These are phyloP conservation scores for Hermetia illucens DNA, from an alignment of 1,140 invertebrate species.

Conservation along the genomic window DNA sequence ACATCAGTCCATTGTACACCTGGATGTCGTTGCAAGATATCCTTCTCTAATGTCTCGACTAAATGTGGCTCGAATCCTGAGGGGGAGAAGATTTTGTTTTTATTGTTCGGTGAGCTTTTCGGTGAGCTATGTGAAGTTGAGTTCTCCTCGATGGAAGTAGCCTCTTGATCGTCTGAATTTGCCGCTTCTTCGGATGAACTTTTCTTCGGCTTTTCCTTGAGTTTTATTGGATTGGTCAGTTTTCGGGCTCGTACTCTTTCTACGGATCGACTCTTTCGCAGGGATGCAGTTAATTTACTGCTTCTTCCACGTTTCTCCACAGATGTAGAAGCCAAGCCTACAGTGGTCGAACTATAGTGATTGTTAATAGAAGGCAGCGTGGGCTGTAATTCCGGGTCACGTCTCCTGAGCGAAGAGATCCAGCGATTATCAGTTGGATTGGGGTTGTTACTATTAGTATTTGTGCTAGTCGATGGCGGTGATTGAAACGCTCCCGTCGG, in stretches of 20 bases:
- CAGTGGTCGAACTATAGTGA: constrained; percentile 21
- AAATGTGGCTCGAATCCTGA: constrained; percentile 63
- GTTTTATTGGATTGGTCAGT: constrained; percentile 18
- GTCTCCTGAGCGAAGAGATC: constrained; percentile 37
- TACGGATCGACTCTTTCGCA: constrained; percentile 37
- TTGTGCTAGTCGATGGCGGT: constrained; percentile 9
- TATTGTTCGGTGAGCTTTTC: constrained; percentile 18
- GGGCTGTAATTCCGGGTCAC: constrained; percentile 50
- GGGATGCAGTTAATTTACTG: constrained; percentile 14
- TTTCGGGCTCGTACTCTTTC: constrained; percentile 33
- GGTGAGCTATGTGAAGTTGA: constrained; percentile 15
- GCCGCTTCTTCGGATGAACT: constrained; percentile 27
- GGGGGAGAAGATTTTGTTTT: constrained; percentile 49
- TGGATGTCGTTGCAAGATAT: constrained; percentile 94
- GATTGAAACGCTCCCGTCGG: constrained; percentile 19
- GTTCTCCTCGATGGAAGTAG: constrained; percentile 27
- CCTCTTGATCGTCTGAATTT: constrained; percentile 30
- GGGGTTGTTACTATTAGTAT: too few relatives aligned
- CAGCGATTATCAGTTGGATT: constrained; percentile 27
- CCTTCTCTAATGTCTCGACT: constrained; percentile 73
- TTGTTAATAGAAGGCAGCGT: constrained; percentile 43
- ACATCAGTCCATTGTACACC: constrained; percentile 96
- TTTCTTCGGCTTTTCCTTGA: constrained; percentile 17
- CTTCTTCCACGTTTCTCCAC: constrained; percentile 18
- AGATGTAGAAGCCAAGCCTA: constrained; percentile 7